Percentiles rank a stretch among this genome's conserved stretches.
phyloP scores from a whole-genome alignment of 1,140 invertebrate species.

The Matsumurasca onukii region DNA sequence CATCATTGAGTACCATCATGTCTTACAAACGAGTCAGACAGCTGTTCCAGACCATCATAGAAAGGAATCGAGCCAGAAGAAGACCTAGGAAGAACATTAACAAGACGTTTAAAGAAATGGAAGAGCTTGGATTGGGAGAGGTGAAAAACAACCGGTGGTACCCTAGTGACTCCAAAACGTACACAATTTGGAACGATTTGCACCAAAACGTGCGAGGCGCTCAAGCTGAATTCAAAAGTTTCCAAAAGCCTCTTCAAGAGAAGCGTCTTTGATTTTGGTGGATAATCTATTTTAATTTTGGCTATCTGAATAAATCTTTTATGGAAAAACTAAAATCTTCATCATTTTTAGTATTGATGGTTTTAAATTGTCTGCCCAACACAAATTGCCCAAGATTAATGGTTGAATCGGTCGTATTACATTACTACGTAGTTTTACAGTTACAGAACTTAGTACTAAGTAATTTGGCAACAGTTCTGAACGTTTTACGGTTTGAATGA shows the following conservation, averaged over 20 bases:
- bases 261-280: no score
- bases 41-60: background rate
- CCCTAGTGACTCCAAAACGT: background rate
- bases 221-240: conserved; percentile 2
- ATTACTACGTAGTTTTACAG: no score
- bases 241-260: background rate
- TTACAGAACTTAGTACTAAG: no score
- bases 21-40: background rate
- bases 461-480: no score
- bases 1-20: background rate
- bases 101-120: conserved; percentile 23
- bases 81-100: background rate
- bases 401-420: no score
- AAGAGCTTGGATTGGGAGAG: conserved; percentile 11
- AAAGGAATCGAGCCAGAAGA: background rate
- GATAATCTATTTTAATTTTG: no score
- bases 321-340: no score
- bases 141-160: conserved; percentile 8
- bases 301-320: no score
- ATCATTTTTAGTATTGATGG: no score
- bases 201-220: background rate
- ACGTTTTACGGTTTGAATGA: no score
- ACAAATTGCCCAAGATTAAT: no score
- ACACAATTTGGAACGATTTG: background rate
- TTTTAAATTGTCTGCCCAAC: no score